Evolutionary conservation across 2,888 invertebrate species (phyloP).

Genomic region (Cephus sareptanus): DNA sequence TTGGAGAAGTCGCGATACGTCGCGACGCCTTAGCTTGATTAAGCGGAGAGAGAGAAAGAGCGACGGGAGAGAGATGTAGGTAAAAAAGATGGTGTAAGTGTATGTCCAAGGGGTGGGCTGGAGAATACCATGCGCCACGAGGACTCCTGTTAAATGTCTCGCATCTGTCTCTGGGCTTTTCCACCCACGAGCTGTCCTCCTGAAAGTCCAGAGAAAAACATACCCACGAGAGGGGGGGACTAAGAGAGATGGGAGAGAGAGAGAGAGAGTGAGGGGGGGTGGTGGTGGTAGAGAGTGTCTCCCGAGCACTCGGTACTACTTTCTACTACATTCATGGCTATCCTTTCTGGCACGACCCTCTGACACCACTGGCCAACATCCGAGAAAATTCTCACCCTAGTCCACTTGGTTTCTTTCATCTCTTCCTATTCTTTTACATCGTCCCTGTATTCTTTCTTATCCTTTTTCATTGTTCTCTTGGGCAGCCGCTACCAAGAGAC

Average conservation of each 20-base stretch:
- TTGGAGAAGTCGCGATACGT: slow-evolving; percentile 30
- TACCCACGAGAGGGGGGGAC: background rate
- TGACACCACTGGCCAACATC: slow-evolving; percentile 21
- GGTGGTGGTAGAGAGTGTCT: background rate
- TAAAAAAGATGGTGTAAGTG: background rate
- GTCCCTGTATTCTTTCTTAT: background rate
- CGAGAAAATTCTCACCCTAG: slow-evolving; percentile 25
- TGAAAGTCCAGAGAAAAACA: slow-evolving; percentile 3
- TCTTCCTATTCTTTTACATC: background rate
- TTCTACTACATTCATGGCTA: slow-evolving; percentile 28
- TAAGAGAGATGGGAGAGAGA: background rate
- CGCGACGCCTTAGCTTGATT: slow-evolving; percentile 57
- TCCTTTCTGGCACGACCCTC: slow-evolving; percentile 27
- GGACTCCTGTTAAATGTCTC: slow-evolving; percentile 54
- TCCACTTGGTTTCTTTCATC: background rate
- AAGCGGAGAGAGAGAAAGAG: slow-evolving; percentile 36
- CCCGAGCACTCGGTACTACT: slow-evolving; percentile 12
- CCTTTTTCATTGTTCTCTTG: background rate
- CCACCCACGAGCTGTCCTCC: slow-evolving; percentile 27
- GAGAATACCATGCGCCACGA: slow-evolving; percentile 42
- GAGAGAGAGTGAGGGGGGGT: background rate
- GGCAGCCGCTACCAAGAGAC: background rate
- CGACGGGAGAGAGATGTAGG: background rate
- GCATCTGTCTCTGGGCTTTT: slow-evolving; percentile 60
- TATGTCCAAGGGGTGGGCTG: slow-evolving; percentile 12